Base-by-base conservation (phyloP, 2,797 vertebrate species). In the Melopsittacus undulatus region DNA sequence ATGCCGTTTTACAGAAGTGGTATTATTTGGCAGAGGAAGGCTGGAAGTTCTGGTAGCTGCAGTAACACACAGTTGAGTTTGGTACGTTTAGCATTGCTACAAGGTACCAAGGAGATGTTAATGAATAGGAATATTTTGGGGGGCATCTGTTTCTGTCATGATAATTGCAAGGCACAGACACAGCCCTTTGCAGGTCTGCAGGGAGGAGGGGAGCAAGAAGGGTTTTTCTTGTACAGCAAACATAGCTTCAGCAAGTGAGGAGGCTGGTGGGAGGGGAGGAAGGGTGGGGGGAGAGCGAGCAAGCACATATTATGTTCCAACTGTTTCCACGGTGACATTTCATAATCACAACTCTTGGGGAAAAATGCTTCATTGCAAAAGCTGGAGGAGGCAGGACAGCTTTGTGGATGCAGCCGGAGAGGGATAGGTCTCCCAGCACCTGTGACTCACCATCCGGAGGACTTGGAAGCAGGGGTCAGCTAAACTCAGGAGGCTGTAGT, bases 281-380 rank as follows among this genome's bases (percentile, higher is more conserved):
- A 64, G 42, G 62, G 63, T 61, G 70, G 49, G 79, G 81, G 57
- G 51, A 87, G 69, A 91, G 84, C 52, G 6, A 87, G 91, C 75
- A 87, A 89, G 94, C 62, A 91, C 72, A 87, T 68, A 94, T 97
- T 97, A 94, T 92, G 92, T 95, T 97, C 96, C 95, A 97, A 97
- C 96, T 94, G 97, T 98, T 98, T 97, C 97, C 98, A 98, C 94
- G 74, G 97, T 97, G 98, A 98, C 96, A 97, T 97, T 98, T 98
- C 95, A 94, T 97, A 98, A 98, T 97, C 96, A 95, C 94, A 97
- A 95, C 68, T 75, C 96, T 91, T 96, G 87, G 82, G 95, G 92
- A 51, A 89, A 93, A 94, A 94, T 0, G 18, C 64, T 97, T 93
- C 95, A 56, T 67, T 92, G 90, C 95, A 95, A 68, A 91, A 94